Percentiles rank a stretch among this genome's conserved stretches.
phyloP scores from a whole-genome alignment of 2,113 vertebrate genomes.

The Chitala chitala region DNA sequence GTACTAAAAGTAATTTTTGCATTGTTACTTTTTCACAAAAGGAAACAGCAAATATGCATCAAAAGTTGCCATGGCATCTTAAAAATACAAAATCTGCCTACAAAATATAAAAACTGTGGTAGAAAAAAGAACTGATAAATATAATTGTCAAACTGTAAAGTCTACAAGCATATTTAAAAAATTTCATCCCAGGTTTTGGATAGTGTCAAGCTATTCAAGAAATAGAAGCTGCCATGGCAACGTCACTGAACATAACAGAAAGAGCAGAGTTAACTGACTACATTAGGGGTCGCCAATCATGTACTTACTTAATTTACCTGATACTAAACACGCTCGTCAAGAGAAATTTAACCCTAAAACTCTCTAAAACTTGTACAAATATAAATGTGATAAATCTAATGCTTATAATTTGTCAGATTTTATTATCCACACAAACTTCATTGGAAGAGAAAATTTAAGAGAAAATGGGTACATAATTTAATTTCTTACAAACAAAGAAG shows the following conservation, averaged over 20 bases:
- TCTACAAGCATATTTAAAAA: neutral
- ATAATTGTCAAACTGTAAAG: neutral
- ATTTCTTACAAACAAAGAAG: too few species aligned
- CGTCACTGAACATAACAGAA: slow-evolving; percentile 55
- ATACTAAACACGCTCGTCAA: neutral
- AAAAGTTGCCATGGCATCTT: slow-evolving; percentile 68
- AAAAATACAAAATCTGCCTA: slow-evolving; percentile 23
- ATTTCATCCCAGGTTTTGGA: neutral
- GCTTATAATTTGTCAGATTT: neutral
- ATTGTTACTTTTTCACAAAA: neutral
- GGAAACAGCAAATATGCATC: neutral
- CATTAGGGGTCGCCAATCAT: slow-evolving; percentile 13
- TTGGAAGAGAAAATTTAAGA: too few species aligned
- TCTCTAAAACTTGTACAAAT: neutral
- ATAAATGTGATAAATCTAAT: neutral
- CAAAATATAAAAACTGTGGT: neutral
- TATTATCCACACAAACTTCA: neutral
- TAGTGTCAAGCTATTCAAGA: neutral
- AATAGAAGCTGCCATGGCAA: slow-evolving; percentile 68
- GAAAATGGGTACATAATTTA: too few species aligned
- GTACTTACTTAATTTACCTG: neutral
- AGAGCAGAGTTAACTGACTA: slow-evolving; percentile 22
- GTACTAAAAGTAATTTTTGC: neutral
- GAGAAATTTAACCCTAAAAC: neutral
- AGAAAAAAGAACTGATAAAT: neutral